A percentile compares a stretch with the other conserved stretches of the same genome.
phyloP scores from a whole-genome alignment of 2,888 invertebrate species.

The Leptopterna dolabrata region DNA sequence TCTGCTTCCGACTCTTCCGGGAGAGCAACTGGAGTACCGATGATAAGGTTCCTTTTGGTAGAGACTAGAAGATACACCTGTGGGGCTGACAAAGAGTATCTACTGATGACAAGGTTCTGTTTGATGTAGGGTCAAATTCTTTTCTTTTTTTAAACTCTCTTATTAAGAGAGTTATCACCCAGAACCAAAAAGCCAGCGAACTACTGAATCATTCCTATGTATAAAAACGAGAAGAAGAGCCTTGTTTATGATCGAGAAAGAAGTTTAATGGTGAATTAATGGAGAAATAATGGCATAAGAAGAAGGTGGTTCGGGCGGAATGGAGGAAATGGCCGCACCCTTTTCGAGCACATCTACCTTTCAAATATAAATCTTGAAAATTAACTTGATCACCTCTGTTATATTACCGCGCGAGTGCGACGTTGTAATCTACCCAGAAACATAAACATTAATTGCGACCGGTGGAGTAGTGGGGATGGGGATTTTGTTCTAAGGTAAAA shows the following conservation, averaged over 20 bases:
- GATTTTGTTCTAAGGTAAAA: conserved; percentile 16
- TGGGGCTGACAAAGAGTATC: too few species aligned
- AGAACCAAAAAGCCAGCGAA: too few species aligned
- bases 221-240: not conserved
- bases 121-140: too few species aligned
- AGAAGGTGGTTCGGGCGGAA: not conserved
- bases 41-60: too few species aligned
- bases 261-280: conserved; percentile 42
- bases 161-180: too few species aligned
- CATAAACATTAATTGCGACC: conserved; percentile 40
- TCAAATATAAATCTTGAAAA: conserved; percentile 47
- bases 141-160: too few species aligned
- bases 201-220: not conserved
- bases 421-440: conserved; percentile 40
- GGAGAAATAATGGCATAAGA: conserved; percentile 30
- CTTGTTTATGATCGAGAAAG: conserved; percentile 37
- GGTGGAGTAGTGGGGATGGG: not conserved
- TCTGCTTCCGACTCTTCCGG: too few species aligned
- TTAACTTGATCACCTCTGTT: conserved; percentile 45
- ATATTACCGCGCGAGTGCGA: conserved; percentile 22
- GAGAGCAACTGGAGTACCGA: too few species aligned
- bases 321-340: not conserved
- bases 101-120: too few species aligned
- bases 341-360: conserved; percentile 13
- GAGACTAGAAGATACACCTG: too few species aligned